These are phyloP conservation scores for Argynnis bischoffii DNA, from an alignment of 2,888 invertebrate species.

Conservation along the genomic window DNA sequence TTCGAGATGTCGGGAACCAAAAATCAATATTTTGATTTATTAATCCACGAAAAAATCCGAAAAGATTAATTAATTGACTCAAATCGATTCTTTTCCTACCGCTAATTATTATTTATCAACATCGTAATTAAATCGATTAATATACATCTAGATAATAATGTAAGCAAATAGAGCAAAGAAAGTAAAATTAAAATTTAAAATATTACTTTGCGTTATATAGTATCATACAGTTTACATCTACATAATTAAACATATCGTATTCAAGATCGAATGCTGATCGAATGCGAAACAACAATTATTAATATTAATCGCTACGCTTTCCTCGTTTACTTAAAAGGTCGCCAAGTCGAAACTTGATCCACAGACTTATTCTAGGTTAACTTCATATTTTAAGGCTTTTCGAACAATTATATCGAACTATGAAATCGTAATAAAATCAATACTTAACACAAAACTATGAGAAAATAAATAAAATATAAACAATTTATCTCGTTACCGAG, in stretches of 20 bases:
- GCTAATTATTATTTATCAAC: not conserved
- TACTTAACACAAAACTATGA: not conserved
- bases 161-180: conserved; percentile 14
- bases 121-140: not conserved
- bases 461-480: not conserved
- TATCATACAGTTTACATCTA: conserved; percentile 9
- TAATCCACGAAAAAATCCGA: too few relatives aligned
- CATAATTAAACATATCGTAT: conserved; percentile 20
- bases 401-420: not conserved
- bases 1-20: too few relatives aligned
- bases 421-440: not conserved
- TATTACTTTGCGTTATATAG: not conserved
- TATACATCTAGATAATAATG: not conserved
- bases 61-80: too few relatives aligned
- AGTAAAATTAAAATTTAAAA: conserved; percentile 13
- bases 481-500: too few relatives aligned
- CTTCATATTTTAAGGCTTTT: conserved; percentile 12
- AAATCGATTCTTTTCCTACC: too few relatives aligned
- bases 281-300: conserved; percentile 24
- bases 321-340: conserved; percentile 30
- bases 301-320: conserved; percentile 30
- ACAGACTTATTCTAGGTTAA: conserved; percentile 29
- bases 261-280: conserved; percentile 20
- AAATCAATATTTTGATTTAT: too few relatives aligned
- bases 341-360: conserved; percentile 31